A percentile compares a stretch with the other conserved stretches of the same genome.
Evolutionary conservation across 2,888 invertebrate species (phyloP).

Genomic region (Andricus curvator): DNA sequence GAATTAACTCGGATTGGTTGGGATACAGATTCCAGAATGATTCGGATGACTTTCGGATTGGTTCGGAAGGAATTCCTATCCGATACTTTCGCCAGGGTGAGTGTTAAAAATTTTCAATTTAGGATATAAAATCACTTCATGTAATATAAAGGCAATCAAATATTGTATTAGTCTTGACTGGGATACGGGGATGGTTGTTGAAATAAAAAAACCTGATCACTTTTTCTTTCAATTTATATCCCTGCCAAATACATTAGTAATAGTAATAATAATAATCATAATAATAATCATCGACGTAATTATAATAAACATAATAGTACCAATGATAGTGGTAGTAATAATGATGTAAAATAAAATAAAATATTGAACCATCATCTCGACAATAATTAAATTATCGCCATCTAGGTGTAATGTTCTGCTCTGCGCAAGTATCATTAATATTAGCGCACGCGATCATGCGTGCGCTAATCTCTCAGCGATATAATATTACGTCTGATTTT

Average conservation of each 20-base stretch:
- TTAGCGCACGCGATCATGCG: slow-evolving; percentile 21
- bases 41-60: too few species aligned
- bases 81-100: too few species aligned
- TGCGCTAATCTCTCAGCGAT: slow-evolving; percentile 9
- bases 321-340: slow-evolving; percentile 64
- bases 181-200: neutral
- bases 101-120: too few species aligned
- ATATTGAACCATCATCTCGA: slow-evolving; percentile 73
- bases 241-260: slow-evolving; percentile 77
- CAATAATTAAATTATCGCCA: slow-evolving; percentile 67
- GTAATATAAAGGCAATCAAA: too few species aligned
- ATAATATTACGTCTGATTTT: slow-evolving; percentile 13
- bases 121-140: too few species aligned
- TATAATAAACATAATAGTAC: slow-evolving; percentile 66
- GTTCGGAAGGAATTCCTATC: too few species aligned
- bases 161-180: too few species aligned
- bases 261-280: slow-evolving; percentile 66
- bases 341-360: slow-evolving; percentile 69
- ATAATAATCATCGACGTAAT: slow-evolving; percentile 64
- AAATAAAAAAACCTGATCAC: neutral
- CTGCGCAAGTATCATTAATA: slow-evolving; percentile 52
- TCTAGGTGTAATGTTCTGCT: slow-evolving; percentile 51
- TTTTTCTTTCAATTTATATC: slow-evolving; percentile 70
- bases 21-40: too few species aligned
- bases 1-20: too few species aligned